Evolutionary conservation across 2,888 invertebrate genomes (phyloP), one percentile per base, ranked within the genome.

Genomic region (Agriopis aurantiaria): DNA sequence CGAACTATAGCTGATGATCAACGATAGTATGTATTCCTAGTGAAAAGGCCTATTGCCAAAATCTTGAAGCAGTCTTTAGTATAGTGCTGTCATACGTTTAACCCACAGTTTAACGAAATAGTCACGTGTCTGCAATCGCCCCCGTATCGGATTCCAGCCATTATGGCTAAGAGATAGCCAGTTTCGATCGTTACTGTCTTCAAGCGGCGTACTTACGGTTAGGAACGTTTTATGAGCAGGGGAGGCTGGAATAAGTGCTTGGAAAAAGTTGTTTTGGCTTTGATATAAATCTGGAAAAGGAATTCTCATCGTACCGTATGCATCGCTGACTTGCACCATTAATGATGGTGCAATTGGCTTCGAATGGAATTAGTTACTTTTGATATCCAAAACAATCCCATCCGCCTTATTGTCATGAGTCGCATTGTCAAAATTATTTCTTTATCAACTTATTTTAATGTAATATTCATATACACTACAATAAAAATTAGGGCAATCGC

Each of bases 131-230:
- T 68, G 69, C 77, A 77, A 78, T 75, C 80, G 68, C 75, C 79
- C 78, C 74, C 62, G 72, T 68, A 79, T 79, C 80, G 77, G 79
- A 83, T 84, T 82, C 77, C 82, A 75, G 72, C 76, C 80, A 81
- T 83, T 82, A 82, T 77, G 77, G 71, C 69, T 78, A 79, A 82
- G 75, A 76, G 81, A 82, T 79, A 80, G 78, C 45, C 60, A 60
- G 59, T 65, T 60, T 43, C 40, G 60, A 60, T 52, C 66, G 60
- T 55, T 41, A 66, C 66, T 55, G 66, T 60, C 66, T 66, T 46
- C 58, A 10, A 48, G 9, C 23, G 17, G 11, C 10, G 60, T 63
- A 53, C 58, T 68, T 63, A 58, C 12, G 55, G 66, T 53, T 40
- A 57, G 12, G 12, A 49, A 55, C 55, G 60, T 53, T 60, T 59